Conservation (phyloP, 1,140 invertebrate genomes). For the Ganaspis sp. region DNA sequence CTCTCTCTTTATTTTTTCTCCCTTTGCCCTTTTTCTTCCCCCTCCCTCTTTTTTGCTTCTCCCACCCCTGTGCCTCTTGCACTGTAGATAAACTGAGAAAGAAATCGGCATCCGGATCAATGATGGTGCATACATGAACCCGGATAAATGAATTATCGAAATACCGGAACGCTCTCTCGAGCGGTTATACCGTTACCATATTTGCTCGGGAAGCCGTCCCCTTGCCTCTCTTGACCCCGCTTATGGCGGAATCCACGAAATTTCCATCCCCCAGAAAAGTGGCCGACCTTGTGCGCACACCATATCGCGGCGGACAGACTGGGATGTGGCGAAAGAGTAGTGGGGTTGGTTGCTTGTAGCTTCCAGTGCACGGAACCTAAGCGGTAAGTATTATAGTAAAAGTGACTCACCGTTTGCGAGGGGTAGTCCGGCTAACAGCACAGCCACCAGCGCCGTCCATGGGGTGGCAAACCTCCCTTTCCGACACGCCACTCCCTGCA, state of each 20-base stretch:
- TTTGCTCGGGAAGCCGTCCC: slow-evolving; percentile 42
- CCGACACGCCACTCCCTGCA: slow-evolving; percentile 66
- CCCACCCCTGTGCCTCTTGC: slow-evolving; percentile 28
- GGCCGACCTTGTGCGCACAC: slow-evolving; percentile 12
- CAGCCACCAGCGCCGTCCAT: slow-evolving; percentile 60
- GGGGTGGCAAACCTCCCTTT: slow-evolving; percentile 64
- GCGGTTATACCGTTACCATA: slow-evolving; percentile 46
- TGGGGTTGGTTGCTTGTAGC: slow-evolving; percentile 28
- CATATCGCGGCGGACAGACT: slow-evolving; percentile 28
- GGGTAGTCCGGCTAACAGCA: slow-evolving; percentile 62
- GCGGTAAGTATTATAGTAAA: slow-evolving; percentile 53
- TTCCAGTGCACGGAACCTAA: slow-evolving; percentile 37
- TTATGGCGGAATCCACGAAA: slow-evolving; percentile 53
- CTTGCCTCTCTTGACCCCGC: slow-evolving; percentile 15
- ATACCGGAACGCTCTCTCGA: slow-evolving; percentile 53
- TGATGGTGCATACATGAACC: slow-evolving; percentile 38
- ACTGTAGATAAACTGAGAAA: slow-evolving; percentile 17
- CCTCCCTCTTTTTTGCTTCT: slow-evolving; percentile 26
- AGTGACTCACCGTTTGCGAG: slow-evolving; percentile 72
- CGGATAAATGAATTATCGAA: slow-evolving; percentile 62
- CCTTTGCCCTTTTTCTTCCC: slow-evolving; percentile 20
- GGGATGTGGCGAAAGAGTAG: not conserved
- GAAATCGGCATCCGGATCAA: slow-evolving; percentile 45
- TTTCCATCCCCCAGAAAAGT: slow-evolving; percentile 44
- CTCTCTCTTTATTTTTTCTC: not conserved